Evolutionary conservation across 2,797 vertebrate species (phyloP), one percentile per base, ranked within the genome.

Genomic region (Neosalanx taihuensis): DNA sequence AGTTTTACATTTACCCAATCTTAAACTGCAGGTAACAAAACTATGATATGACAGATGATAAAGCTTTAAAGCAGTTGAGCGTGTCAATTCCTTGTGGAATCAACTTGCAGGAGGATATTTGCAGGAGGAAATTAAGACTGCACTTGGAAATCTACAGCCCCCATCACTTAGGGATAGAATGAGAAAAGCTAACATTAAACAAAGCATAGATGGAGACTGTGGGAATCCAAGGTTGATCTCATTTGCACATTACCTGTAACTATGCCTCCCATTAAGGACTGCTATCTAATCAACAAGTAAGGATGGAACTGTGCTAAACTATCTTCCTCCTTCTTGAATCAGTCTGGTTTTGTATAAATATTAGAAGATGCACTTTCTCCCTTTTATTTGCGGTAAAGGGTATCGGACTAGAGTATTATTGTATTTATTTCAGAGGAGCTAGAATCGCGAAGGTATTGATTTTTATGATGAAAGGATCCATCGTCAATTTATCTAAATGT

Each of bases 401-500:
- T 77, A 29, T 74, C 73, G 83, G 49, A 56, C 15, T 84, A 66
- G 76, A 18, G 2, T 86, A 76, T 65, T 84, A 79, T 76, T 86
- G 84, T 90, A 85, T 87, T 86, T 85, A 86, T 86, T 90, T 83
- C 71, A 70, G 78, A 89, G 83, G 82, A 86, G 76, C 81, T 87
- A 82, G 60, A 79, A 69, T 62, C 18, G 61, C 76, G 72, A 82
- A 78, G 66, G 83, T 41, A 77, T 82, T 71, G 77, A 71, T 84
- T 88, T 86, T 82, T 56, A 56, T n/a, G 81, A 75, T 86, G 88
- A 84, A 82, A 86, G 75, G 85, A 60, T 71, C 89, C 79, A 83
- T 88, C 85, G 88, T 90, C 82, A 69, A 84, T 83, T 83, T 83
- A 88, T 82, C 79, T 85, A 86, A 69, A 61, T 89, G 88, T 90